A percentile compares a stretch with the other conserved stretches of the same genome.
phyloP scores from a whole-genome alignment of 2,888 invertebrate genomes.

The Xestobium rufovillosum region DNA sequence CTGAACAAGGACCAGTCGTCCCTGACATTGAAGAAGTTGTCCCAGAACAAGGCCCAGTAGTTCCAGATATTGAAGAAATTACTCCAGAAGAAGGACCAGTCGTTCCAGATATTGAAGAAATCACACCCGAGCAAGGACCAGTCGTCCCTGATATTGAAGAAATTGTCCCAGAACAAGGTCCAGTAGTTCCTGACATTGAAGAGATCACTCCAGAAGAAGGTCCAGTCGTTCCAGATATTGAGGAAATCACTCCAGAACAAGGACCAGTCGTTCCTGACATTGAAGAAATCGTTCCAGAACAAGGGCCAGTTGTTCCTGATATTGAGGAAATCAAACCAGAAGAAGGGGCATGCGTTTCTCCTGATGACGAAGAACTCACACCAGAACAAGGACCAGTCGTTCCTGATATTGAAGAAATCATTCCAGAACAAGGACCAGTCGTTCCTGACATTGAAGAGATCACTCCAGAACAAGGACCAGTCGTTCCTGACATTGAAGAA shows the following conservation, averaged over 20 bases:
- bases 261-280: not conserved
- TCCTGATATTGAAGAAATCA: not conserved
- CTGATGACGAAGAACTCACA: not conserved
- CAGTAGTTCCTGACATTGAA: conserved; percentile 1
- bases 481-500: no score
- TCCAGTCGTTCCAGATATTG: conserved; percentile 1
- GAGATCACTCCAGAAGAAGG: not conserved
- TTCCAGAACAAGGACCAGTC: no score
- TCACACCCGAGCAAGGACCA: not conserved
- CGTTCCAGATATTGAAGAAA: not conserved
- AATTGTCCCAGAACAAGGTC: no score
- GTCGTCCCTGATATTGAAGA: not conserved
- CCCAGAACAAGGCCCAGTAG: no score
- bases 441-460: no score
- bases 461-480: no score
- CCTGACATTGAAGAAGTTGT: no score
- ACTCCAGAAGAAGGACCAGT: not conserved
- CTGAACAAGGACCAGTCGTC: no score
- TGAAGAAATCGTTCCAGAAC: no score
- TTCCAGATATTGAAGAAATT: not conserved
- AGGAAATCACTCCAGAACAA: not conserved
- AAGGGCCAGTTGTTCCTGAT: conserved; percentile 2
- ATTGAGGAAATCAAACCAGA: not conserved
- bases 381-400: not conserved
- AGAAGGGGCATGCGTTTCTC: not conserved